These are phyloP conservation scores for Microplitis deprimator DNA, from an alignment of 2,888 invertebrate species.

Conservation along the genomic window DNA sequence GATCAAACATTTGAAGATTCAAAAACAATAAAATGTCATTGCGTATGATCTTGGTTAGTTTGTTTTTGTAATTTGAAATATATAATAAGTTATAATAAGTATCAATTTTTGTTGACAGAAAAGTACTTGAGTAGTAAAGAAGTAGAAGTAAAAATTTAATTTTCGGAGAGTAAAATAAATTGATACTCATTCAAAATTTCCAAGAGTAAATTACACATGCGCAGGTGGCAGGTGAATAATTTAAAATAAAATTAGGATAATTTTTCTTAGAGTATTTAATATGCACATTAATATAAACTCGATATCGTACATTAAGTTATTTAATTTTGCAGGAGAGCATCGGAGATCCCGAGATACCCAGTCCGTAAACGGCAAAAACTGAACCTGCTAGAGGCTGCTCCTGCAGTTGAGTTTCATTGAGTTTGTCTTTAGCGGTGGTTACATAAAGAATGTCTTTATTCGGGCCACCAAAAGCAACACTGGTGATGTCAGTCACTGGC, in stretches of 20 bases:
- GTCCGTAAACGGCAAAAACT: constrained; percentile 69
- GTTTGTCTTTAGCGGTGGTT: constrained; percentile 74
- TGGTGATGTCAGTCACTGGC: constrained; percentile 77
- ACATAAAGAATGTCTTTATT: constrained; percentile 79
- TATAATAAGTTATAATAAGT: too few species aligned
- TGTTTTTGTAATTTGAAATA: not conserved
- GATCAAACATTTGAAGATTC: not conserved
- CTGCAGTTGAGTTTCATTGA: constrained; percentile 66
- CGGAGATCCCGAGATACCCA: constrained; percentile 64
- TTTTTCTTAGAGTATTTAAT: too few species aligned
- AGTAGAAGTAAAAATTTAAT: too few species aligned
- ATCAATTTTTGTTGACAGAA: too few species aligned
- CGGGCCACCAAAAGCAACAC: constrained; percentile 80
- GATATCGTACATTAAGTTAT: not conserved
- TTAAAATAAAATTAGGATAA: too few species aligned
- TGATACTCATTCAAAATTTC: too few species aligned
- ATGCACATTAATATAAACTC: too few species aligned
- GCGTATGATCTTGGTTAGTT: not conserved
- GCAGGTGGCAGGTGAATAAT: too few species aligned
- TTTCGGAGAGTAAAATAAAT: too few species aligned
- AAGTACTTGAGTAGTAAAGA: too few species aligned
- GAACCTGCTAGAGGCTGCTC: constrained; percentile 72
- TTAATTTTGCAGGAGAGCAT: constrained; percentile 38
- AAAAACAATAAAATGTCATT: not conserved
- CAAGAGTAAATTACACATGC: too few species aligned